Conservation (phyloP, 2,113 vertebrate genomes). For the Cygnus atratus region DNA sequence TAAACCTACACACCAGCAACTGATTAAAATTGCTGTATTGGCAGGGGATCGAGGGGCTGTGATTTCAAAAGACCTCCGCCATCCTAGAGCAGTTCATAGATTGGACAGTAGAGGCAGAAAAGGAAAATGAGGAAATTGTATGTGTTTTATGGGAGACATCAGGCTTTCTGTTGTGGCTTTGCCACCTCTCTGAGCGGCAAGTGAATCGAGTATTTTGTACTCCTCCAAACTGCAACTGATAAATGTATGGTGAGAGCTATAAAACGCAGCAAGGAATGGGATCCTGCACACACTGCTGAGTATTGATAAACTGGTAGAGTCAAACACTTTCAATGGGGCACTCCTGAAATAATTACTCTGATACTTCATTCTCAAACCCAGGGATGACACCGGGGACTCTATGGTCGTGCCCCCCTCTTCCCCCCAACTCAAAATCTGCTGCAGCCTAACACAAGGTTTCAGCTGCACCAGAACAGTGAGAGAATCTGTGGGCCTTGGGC, state of each 20-base stretch:
- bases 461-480: background rate
- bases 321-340: accelerated
- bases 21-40: background rate
- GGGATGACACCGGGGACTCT: background rate
- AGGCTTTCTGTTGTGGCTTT: background rate
- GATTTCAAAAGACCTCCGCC: background rate
- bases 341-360: background rate
- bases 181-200: background rate
- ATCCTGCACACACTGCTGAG: background rate
- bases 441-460: background rate
- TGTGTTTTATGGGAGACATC: background rate
- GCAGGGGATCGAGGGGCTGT: background rate
- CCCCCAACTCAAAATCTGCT: background rate
- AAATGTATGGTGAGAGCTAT: background rate
- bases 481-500: background rate
- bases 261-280: background rate
- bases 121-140: background rate
- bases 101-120: background rate
- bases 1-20: background rate
- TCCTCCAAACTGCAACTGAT: background rate
- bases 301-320: background rate
- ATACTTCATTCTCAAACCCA: background rate
- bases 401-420: too few species aligned
- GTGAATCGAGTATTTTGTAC: background rate
- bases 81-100: background rate